Evolutionary conservation across 2,888 invertebrate genomes (phyloP).

Genomic region (Drosophila borborema): DNA sequence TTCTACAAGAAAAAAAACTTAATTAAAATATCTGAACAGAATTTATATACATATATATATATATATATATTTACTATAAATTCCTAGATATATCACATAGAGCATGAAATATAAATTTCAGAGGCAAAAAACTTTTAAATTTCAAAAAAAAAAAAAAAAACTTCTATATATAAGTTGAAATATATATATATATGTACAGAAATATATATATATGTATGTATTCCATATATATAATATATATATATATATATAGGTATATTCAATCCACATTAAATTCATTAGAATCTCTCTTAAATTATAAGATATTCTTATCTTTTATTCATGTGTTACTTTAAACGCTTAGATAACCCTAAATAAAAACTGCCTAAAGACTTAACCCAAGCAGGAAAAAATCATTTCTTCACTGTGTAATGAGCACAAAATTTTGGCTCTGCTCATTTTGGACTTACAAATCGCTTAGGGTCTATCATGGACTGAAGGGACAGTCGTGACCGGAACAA

Average conservation of each 20-base stretch:
- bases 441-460: constrained; percentile 13
- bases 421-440: constrained; percentile 3
- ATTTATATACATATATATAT: background rate
- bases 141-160: background rate
- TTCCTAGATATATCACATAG: background rate
- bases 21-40: background rate
- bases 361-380: background rate
- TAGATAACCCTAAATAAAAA: background rate
- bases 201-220: background rate
- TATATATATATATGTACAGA: background rate
- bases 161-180: background rate
- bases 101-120: background rate
- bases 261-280: no score
- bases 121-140: background rate
- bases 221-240: background rate
- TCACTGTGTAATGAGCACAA: constrained; percentile 11
- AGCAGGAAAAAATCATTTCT: constrained; percentile 9
- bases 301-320: background rate
- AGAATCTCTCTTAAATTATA: background rate
- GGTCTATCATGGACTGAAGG: background rate
- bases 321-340: background rate
- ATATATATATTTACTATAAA: background rate
- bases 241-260: background rate
- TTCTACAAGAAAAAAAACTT: no score
- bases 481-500: constrained; percentile 6